Base-by-base conservation (phyloP, 2,113 vertebrate genomes). In the Salminus brasiliensis region DNA sequence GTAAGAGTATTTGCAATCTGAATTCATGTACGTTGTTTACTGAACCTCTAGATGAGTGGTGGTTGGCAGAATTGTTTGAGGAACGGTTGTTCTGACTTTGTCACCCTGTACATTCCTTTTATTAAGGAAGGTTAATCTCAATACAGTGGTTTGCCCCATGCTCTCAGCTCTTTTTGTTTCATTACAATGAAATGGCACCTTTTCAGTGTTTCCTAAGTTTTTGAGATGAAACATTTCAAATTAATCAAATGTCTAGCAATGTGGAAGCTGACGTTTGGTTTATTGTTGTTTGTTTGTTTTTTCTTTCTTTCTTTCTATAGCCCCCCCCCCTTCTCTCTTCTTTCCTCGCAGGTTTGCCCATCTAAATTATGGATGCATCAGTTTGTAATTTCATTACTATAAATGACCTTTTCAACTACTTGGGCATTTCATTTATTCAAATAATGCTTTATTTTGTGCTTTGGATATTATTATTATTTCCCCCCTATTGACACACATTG, bases 11-110 rank as follows among this genome's bases (percentile, higher is more conserved):
- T 89, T 89, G 77, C 80, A 86, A 89, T 86, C 60, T 59, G 81
- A 91, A 86, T 88, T 89, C 89, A 91, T 91, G 84, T 90, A 74
- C 72, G 62, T 87, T 87, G 55, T 85, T 89, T 86, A 53, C 70
- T 80, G 76, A 83, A 83, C 84, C 18, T n/a, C 55, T 85, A 53
- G 45, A 84, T 60, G 60, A 72, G 69, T 85, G 62, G 84, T 75
- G 87, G 30, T 72, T 78, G 43, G 69, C 49, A 65, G 74, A 80
- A 82, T 41, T 65, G 25, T 10, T 72, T 76, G 5, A 3, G 23
- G 55, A 45, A 45, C 53, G 5, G 5, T 32, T 10, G 60, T 49
- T 60, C 84, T 34, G 68, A 10, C 23, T 32, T 32, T 55, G 25
- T 49, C 71, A 70, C 39, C 73, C 57, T 83, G 55, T 87, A 82